Evolutionary conservation across 2,888 invertebrate species (phyloP).

Genomic region (Dysmachus trigonus): DNA sequence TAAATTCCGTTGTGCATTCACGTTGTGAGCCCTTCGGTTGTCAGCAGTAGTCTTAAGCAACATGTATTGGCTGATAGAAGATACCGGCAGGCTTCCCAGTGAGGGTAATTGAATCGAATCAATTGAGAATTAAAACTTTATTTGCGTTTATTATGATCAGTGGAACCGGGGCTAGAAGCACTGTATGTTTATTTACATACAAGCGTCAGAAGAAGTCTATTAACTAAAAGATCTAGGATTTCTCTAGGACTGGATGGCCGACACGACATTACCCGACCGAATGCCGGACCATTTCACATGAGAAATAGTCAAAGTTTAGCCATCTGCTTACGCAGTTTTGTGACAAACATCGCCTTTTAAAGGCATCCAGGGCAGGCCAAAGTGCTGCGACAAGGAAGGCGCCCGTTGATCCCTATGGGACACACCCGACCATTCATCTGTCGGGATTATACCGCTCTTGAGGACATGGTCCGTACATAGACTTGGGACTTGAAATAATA

Average conservation of each 20-base stretch:
- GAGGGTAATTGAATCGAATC: conserved; percentile 48
- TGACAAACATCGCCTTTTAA: conserved; percentile 38
- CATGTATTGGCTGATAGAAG: conserved; percentile 2
- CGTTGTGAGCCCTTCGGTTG: conserved; percentile 22
- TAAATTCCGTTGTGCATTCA: conserved; percentile 41
- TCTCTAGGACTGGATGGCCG: neutral
- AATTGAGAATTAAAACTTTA: conserved; percentile 56
- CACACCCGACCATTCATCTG: neutral
- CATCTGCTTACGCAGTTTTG: conserved; percentile 46
- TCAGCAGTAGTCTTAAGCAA: neutral
- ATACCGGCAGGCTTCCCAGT: neutral
- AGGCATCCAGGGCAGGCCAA: conserved; percentile 19
- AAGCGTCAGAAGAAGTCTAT: neutral
- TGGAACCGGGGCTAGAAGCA: neutral
- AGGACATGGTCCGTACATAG: conserved; percentile 18
- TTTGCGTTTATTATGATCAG: conserved; percentile 28
- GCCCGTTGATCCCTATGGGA: neutral
- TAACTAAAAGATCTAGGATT: neutral
- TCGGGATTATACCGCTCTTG: conserved; percentile 23
- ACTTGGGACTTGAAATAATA: conserved; percentile 26
- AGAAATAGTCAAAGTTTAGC: conserved; percentile 46
- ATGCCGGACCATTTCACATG: conserved; percentile 22
- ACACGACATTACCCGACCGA: neutral
- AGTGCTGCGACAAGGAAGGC: neutral
- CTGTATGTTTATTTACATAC: neutral